Percentiles rank a stretch among this genome's conserved stretches.
Conservation (phyloP, 2,797 vertebrate species). For the Eupleurogrammus muticus region DNA sequence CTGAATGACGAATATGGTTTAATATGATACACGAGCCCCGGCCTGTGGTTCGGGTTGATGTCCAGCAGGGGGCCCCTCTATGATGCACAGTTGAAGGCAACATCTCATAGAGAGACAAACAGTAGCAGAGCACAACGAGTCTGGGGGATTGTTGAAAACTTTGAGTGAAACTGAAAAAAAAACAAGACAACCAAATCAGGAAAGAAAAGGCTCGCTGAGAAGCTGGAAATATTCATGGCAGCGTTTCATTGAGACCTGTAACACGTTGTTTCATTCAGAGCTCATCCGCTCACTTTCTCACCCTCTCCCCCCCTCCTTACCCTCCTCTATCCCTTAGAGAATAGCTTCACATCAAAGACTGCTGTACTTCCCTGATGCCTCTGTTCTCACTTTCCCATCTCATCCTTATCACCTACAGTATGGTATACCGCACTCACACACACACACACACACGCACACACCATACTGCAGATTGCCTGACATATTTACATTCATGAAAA, state of each 20-base stretch:
- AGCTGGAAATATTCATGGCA: slow-evolving; percentile 6
- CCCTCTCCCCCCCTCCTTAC: slow-evolving; percentile 9
- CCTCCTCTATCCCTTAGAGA: slow-evolving; percentile 51
- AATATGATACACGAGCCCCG: slow-evolving; percentile 32
- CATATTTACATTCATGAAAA: not conserved
- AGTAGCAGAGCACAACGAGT: slow-evolving; percentile 31
- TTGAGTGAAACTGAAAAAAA: slow-evolving; percentile 12
- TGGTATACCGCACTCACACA: not conserved
- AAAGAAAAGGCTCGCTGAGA: not conserved
- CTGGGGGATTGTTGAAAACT: slow-evolving; percentile 45
- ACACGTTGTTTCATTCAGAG: slow-evolving; percentile 25
- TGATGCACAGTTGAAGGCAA: slow-evolving; percentile 43
- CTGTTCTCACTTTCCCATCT: slow-evolving; percentile 25
- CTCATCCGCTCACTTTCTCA: slow-evolving; percentile 25
- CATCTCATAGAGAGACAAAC: slow-evolving; percentile 26
- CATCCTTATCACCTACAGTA: not conserved
- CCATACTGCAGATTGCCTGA: not conserved
- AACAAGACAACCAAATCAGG: slow-evolving; percentile 14
- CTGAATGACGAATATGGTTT: slow-evolving; percentile 45
- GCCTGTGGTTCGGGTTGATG: slow-evolving; percentile 34
- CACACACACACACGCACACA: not conserved
- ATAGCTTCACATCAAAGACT: slow-evolving; percentile 69
- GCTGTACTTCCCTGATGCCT: slow-evolving; percentile 54
- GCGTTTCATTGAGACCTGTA: slow-evolving; percentile 29
- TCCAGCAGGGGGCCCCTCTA: slow-evolving; percentile 59